Conservation (phyloP, 2,888 invertebrate genomes). For the Halictus quadricinctus region DNA sequence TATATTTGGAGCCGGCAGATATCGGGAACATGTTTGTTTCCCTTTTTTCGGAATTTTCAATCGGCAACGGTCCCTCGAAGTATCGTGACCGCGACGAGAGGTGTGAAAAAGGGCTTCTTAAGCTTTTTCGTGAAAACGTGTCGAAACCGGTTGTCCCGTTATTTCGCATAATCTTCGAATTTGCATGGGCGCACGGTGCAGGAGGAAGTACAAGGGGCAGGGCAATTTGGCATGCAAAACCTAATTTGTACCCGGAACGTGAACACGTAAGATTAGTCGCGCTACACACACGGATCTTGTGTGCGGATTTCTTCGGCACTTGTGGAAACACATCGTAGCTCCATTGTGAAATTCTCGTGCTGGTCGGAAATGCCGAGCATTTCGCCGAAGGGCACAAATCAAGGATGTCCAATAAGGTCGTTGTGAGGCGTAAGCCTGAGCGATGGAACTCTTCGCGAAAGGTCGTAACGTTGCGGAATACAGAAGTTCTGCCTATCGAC, state of each 20-base stretch:
- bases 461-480: conserved; percentile 52
- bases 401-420: conserved; percentile 78
- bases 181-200: conserved; percentile 45
- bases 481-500: conserved; percentile 52
- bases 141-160: conserved; percentile 30
- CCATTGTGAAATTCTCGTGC: conserved; percentile 58
- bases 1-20: background rate
- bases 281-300: conserved; percentile 34
- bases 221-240: conserved; percentile 50
- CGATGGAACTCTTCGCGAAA: conserved; percentile 70
- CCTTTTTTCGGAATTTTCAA: background rate
- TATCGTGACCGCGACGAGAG: conserved; percentile 22
- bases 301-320: conserved; percentile 50
- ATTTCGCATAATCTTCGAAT: conserved; percentile 50
- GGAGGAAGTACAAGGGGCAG: conserved; percentile 21
- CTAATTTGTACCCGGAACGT: conserved; percentile 43
- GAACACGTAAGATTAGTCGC: conserved; percentile 54
- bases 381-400: conserved; percentile 76
- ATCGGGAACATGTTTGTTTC: background rate
- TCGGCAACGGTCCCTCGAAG: background rate
- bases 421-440: conserved; percentile 74
- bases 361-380: conserved; percentile 74
- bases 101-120: conserved; percentile 34
- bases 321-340: conserved; percentile 36
- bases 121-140: conserved; percentile 28